Evolutionary conservation across 2,113 vertebrate species (phyloP).

Genomic region (Callipepla californica): DNA sequence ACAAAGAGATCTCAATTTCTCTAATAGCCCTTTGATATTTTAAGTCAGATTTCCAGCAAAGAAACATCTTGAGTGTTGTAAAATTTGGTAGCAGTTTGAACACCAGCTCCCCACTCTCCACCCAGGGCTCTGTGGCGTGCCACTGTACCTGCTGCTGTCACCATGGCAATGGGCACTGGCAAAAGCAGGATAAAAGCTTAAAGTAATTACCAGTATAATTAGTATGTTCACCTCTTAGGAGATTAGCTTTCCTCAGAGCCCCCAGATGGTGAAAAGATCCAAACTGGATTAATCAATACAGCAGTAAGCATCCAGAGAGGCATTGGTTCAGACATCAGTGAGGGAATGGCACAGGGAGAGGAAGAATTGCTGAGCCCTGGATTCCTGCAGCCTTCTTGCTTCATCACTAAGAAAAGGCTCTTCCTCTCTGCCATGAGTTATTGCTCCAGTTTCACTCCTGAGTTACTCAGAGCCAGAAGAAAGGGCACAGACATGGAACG

Average conservation of each 20-base stretch:
- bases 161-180: slow-evolving; percentile 48
- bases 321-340: neutral
- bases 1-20: neutral
- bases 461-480: slow-evolving; percentile 34
- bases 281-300: neutral
- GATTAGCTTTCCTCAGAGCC: neutral
- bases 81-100: neutral
- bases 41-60: neutral
- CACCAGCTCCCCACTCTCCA: neutral
- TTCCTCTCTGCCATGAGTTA: slow-evolving; percentile 42
- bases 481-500: neutral
- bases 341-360: neutral
- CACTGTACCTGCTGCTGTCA: slow-evolving; percentile 37
- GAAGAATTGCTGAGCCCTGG: neutral
- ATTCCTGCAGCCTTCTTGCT: slow-evolving; percentile 13
- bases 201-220: slow-evolving; percentile 31
- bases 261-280: neutral
- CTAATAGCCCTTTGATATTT: neutral
- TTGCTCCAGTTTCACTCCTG: slow-evolving; percentile 52
- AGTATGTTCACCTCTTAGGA: slow-evolving; percentile 27
- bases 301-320: neutral
- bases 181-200: slow-evolving; percentile 2
- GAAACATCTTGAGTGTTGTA: neutral
- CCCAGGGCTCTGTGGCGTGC: slow-evolving; percentile 20
- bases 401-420: slow-evolving; percentile 42